Evolutionary conservation across 1,140 invertebrate species (phyloP).

Genomic region (Arion vulgaris): DNA sequence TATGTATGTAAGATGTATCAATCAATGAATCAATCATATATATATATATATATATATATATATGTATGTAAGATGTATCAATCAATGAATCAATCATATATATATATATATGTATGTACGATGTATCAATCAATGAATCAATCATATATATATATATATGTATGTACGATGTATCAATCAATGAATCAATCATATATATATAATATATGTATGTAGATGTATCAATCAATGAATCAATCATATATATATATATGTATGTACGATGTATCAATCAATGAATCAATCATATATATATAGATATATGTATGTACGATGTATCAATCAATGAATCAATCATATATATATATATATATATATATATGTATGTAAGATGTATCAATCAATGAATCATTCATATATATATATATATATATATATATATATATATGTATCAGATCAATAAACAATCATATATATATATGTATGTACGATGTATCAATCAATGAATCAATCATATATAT

Average conservation of each 20-base stretch:
- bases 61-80: not conserved
- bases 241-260: too few relatives aligned
- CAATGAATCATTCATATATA: not conserved
- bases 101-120: not conserved
- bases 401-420: not conserved
- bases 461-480: not conserved
- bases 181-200: too few relatives aligned
- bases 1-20: too few relatives aligned
- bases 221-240: too few relatives aligned
- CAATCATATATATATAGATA: too few relatives aligned
- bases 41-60: not conserved
- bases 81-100: not conserved
- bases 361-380: not conserved
- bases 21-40: too few relatives aligned
- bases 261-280: too few relatives aligned
- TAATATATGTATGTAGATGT: too few relatives aligned
- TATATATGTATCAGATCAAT: not conserved
- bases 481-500: not conserved
- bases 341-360: conserved; percentile 1
- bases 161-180: too few relatives aligned
- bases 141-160: not conserved
- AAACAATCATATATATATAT: not conserved
- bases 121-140: not conserved
- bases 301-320: too few relatives aligned
- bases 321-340: too few relatives aligned